These are phyloP conservation scores for Myiozetetes cayanensis DNA, from an alignment of 2,113 vertebrate genomes.

Conservation along the genomic window DNA sequence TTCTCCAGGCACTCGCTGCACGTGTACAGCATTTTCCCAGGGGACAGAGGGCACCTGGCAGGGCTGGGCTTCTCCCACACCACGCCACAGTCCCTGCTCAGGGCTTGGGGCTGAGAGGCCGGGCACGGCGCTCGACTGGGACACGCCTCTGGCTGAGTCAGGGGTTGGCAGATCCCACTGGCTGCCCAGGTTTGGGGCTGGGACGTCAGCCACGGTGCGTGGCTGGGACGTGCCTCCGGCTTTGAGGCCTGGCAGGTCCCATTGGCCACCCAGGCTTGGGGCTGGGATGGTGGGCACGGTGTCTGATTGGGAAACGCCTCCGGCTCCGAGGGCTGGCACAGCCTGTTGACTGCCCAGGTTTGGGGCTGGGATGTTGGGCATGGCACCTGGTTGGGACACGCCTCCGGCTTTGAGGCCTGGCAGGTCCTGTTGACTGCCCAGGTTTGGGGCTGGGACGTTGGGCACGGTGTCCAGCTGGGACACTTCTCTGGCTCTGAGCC, in stretches of 20 bases:
- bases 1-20: conserved; percentile 11
- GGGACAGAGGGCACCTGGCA: accelerated
- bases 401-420: accelerated
- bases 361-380: neutral
- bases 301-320: neutral
- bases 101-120: neutral
- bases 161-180: neutral
- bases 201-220: accelerated
- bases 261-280: neutral
- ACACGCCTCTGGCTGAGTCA: neutral
- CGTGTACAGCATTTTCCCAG: neutral
- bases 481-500: accelerated
- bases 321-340: neutral
- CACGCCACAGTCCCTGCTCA: accelerated
- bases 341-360: neutral
- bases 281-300: neutral
- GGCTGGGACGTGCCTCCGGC: neutral
- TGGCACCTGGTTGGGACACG: neutral
- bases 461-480: neutral
- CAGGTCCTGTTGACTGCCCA: neutral
- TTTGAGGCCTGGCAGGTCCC: neutral
- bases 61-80: neutral
- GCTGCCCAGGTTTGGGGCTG: neutral
- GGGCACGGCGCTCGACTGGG: neutral
- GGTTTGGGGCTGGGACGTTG: neutral